Evolutionary conservation across 1,140 invertebrate genomes (phyloP).

Genomic region (Drosophila ironensis): DNA sequence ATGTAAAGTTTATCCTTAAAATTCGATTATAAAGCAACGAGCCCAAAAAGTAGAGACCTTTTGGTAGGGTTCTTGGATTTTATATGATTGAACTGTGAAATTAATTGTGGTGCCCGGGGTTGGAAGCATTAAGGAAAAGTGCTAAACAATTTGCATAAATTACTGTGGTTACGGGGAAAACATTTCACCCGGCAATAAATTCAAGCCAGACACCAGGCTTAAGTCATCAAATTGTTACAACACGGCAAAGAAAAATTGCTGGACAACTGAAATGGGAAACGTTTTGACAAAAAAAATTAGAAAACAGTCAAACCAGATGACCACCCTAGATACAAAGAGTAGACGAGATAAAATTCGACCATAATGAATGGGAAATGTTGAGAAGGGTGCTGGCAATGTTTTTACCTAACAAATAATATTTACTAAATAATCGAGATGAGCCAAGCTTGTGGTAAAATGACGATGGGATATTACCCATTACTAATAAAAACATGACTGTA

Average conservation of each 20-base stretch:
- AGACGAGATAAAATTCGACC: background rate
- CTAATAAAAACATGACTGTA: background rate
- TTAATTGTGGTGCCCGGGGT: conserved; percentile 51
- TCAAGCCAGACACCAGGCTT: conserved; percentile 56
- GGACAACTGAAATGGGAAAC: conserved; percentile 2
- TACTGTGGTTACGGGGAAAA: conserved; percentile 28
- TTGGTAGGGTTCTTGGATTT: conserved; percentile 32
- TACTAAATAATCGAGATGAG: no score
- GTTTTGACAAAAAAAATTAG: no score
- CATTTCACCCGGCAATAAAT: conserved; percentile 68
- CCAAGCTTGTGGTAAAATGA: no score
- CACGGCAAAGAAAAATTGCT: conserved; percentile 29
- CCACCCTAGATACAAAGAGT: background rate
- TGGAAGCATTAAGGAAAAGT: background rate
- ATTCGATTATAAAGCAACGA: conserved; percentile 72
- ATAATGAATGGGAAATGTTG: no score
- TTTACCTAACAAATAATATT: no score
- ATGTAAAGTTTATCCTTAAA: conserved; percentile 69
- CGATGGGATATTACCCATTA: no score
- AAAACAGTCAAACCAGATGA: conserved; percentile 5
- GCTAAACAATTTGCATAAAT: conserved; percentile 75
- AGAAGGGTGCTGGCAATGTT: no score
- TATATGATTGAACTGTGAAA: conserved; percentile 69
- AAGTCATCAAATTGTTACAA: conserved; percentile 60
- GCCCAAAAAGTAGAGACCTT: conserved; percentile 43